Evolutionary conservation across 2,797 vertebrate species (phyloP).

Genomic region (Sebastes nivosus): DNA sequence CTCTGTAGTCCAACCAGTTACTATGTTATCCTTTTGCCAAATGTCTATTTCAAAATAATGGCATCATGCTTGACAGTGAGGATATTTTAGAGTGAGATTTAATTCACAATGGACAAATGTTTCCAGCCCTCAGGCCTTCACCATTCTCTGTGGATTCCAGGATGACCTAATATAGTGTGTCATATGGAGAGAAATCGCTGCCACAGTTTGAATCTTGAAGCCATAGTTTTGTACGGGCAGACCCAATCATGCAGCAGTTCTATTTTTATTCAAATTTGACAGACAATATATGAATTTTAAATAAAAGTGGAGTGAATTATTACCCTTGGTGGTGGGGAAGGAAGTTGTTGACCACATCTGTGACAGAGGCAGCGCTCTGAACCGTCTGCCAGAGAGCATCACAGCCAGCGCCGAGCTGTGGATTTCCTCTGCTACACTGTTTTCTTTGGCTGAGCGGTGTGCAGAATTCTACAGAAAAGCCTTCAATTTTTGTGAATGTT

Average conservation of each 20-base stretch:
- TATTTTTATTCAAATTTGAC: constrained; percentile 23
- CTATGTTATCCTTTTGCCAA: neutral
- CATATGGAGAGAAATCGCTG: neutral
- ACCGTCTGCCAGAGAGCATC: constrained; percentile 1
- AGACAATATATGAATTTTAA: neutral
- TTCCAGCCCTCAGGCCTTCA: constrained; percentile 5
- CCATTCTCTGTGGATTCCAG: constrained; percentile 1
- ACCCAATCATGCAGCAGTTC: neutral
- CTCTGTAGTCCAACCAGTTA: neutral
- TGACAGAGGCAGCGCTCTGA: constrained; percentile 19
- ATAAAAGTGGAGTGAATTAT: constrained; percentile 15
- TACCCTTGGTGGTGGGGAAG: constrained; percentile 29
- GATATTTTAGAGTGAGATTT: constrained; percentile 30
- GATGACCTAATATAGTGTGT: neutral
- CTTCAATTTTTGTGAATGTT: neutral
- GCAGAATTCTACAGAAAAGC: constrained; percentile 16
- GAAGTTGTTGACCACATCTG: constrained; percentile 53
- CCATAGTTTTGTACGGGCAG: neutral
- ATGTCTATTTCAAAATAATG: constrained; percentile 17
- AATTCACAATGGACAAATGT: constrained; percentile 6
- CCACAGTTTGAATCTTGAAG: neutral
- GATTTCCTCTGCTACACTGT: constrained; percentile 43
- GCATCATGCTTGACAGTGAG: neutral
- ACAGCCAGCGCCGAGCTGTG: constrained; percentile 15
- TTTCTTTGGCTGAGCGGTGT: constrained; percentile 48